Percentiles rank a stretch among this genome's conserved stretches.
Evolutionary conservation across 2,888 invertebrate genomes (phyloP).

Genomic region (Acrobasis suavella): DNA sequence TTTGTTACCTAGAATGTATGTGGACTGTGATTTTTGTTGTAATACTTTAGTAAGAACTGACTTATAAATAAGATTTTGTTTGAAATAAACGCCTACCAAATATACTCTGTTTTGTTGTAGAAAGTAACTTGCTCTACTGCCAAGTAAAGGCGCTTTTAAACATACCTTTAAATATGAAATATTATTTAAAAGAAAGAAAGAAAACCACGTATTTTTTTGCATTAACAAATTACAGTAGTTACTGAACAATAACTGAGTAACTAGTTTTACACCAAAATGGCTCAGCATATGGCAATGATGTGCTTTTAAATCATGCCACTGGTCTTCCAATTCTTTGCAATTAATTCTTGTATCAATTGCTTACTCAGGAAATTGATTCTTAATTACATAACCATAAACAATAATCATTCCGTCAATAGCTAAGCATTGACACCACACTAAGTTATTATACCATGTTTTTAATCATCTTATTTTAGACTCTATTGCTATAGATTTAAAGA

Average conservation of each 20-base stretch:
- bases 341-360: too few relatives aligned
- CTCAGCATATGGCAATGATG: too few relatives aligned
- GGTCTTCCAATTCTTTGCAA: too few relatives aligned
- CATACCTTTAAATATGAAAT: background rate
- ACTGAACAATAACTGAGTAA: too few relatives aligned
- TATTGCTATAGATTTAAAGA: background rate
- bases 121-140: background rate
- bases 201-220: too few relatives aligned
- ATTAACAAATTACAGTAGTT: too few relatives aligned
- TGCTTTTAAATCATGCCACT: too few relatives aligned
- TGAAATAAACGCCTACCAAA: slow-evolving; percentile 19
- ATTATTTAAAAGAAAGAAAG: too few relatives aligned
- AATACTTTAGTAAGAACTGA: slow-evolving; percentile 12
- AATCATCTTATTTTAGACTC: background rate
- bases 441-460: background rate
- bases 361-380: too few relatives aligned
- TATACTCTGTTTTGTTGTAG: background rate
- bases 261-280: too few relatives aligned
- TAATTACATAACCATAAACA: background rate
- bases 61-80: slow-evolving; percentile 10
- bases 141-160: background rate
- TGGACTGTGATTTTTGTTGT: slow-evolving; percentile 24
- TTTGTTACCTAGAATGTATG: slow-evolving; percentile 15
- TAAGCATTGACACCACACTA: background rate
- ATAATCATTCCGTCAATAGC: background rate